Conservation (phyloP, 64 coral and sea anemone genomes). For the Pocillopora damicornis region DNA sequence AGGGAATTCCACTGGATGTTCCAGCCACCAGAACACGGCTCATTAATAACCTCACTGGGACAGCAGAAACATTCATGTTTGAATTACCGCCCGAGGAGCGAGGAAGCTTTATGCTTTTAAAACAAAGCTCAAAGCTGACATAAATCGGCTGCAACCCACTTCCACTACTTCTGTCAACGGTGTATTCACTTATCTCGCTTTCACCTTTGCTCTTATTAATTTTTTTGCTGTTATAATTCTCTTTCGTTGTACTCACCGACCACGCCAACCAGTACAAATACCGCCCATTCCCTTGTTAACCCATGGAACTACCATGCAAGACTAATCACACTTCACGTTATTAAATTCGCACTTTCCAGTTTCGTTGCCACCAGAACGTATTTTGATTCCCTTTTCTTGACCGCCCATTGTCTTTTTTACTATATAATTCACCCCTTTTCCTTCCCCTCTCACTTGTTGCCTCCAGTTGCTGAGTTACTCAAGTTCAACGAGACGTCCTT, state of each 20-base stretch:
- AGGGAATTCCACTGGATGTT: background rate
- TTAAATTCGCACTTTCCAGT: background rate
- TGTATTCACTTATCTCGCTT: background rate
- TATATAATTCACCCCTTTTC: too few relatives aligned
- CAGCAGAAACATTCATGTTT: background rate
- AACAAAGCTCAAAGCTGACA: background rate
- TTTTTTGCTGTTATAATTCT: background rate
- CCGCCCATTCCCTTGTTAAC: background rate
- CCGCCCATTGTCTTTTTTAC: too few relatives aligned
- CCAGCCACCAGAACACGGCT: background rate
- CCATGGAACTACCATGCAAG: background rate
- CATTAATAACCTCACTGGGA: background rate
- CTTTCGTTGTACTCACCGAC: background rate
- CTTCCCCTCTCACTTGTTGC: too few relatives aligned
- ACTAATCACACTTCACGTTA: background rate
- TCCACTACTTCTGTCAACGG: background rate
- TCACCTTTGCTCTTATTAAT: background rate
- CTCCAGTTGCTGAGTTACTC: too few relatives aligned
- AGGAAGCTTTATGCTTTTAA: background rate
- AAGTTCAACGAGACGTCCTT: too few relatives aligned
- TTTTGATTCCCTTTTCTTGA: too few relatives aligned
- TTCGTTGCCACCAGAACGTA: too few relatives aligned
- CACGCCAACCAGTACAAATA: background rate
- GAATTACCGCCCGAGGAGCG: background rate
- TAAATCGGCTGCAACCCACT: background rate